A percentile compares a stretch with the other conserved stretches of the same genome.
Conservation (phyloP, 2,888 invertebrate genomes). For the Lithodes maja region DNA sequence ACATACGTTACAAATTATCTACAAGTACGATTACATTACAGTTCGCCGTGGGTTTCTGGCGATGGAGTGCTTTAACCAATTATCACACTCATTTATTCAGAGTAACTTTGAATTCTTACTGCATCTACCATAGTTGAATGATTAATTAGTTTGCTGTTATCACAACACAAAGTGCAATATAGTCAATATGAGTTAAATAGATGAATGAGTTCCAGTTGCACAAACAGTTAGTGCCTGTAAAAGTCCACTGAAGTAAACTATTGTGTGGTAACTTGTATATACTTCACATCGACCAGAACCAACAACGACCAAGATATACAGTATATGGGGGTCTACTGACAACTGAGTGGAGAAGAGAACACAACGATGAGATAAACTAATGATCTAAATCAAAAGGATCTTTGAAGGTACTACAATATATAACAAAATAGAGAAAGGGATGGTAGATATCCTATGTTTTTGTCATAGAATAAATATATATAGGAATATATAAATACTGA, state of each 20-base stretch:
- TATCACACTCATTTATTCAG: no score
- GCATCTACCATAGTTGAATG: no score
- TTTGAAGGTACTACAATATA: not conserved
- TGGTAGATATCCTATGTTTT: not conserved
- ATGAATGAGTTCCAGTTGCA: no score
- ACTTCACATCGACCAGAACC: not conserved
- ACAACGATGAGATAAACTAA: not conserved
- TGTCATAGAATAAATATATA: not conserved
- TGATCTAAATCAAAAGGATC: not conserved
- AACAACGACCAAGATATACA: not conserved
- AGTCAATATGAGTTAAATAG: no score
- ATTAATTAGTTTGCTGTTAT: no score
- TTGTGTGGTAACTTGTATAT: no score
- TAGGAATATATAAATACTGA: not conserved
- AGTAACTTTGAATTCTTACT: no score
- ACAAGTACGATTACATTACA: constrained; percentile 40
- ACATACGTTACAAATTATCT: constrained; percentile 63
- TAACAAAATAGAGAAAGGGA: not conserved
- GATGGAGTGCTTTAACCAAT: no score
- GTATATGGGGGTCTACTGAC: not conserved
- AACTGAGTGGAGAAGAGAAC: not conserved
- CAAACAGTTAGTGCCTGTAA: no score
- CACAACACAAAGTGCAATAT: no score
- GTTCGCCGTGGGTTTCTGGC: not conserved
- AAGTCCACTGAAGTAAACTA: no score